Base-by-base conservation (phyloP, 2,888 invertebrate genomes). In the Tetramorium bicarinatum region DNA sequence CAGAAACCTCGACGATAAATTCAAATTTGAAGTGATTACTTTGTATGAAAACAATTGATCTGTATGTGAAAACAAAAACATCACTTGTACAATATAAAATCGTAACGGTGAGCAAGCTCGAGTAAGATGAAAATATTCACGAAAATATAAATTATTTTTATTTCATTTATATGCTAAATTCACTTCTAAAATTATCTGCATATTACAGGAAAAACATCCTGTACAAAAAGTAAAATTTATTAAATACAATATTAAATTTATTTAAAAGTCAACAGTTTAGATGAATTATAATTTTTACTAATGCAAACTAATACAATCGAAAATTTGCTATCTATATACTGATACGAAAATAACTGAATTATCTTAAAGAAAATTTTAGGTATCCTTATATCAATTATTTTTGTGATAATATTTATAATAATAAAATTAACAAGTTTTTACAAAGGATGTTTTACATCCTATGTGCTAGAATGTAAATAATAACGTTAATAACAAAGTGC, bases 401-500 rank as follows among this genome's bases (percentile, higher is more conserved):
- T 41, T 3, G 6, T 21, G 15, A 44, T 25, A 44, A 44, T 44
- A 64, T 25, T 15, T 44, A 0, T 29, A 0, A 29, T 29, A 34
- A 34, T 4, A 34, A 66, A 66, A 66, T 66, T 44, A 3, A 44
- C 15, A 25, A 8, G 11, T 44, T 21, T 44, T 41, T n/a, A 41
- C 4, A 41, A 8, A 64, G 2, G 9, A 62, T 21, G n/a, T 62
- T 62, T 34, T 41, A 25, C 1, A 44, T 25, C 8, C 15, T 44
- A 44, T 66, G 15, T 15, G 3, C 41, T 25, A 3, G 3, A 25
- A 25, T 15, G 25, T 15, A 44, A 64, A 44, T 25, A 15, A 71
- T 71, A 74, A 8, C n/a, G 29, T 38, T 52, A 54, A 71, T 71
- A 38, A 69, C 38, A 34, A 44, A 59, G 3, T 59, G 9, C 6